Base-by-base conservation (phyloP, 1,140 invertebrate genomes). In the Sinella curviseta region DNA sequence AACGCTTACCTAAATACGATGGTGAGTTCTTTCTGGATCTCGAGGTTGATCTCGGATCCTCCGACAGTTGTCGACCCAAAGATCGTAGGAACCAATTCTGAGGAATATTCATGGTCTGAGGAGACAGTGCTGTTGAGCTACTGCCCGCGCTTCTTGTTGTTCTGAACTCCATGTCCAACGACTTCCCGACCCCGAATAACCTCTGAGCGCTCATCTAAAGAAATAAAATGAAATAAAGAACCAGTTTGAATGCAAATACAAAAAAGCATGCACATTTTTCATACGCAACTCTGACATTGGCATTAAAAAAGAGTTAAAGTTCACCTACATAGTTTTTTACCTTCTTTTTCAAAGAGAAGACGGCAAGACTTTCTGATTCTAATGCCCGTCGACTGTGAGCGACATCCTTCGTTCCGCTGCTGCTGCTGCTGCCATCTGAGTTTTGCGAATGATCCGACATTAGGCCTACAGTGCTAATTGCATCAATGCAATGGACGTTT, bases 21-120 rank as follows among this genome's bases (percentile, higher is more conserved):
- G 76, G 80, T 24, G 74, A 76, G 24, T 78, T 70, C 48, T 81
- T 81, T 33, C 81, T 33, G 28, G 74, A 48, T 48, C 78, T 26
- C 26, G 65, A 55, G 26, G 65, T 34, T n/a, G 76, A 75, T 26
- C 77, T 78, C n/a, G 67, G 26, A 77, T 82, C 81, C 30, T 82
- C 81, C 34, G 78, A 77, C 28, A 65, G 48, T 60, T 82, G 81
- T 60, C 81, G 74, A 36, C 75, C 76, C 17, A 82, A 65, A 14
- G 81, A 79, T 33, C 78, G 57, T 17, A 82, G 74, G 16, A 82
- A 65, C 78, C 78, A 82, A 16, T 79, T 39, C 54, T 82, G 76
- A 17, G 81, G 81, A 39, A 76, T 48, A 54, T 54, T 75, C 74
- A 75, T 75, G 16, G 36, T 39, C 30, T 67, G 31, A 36, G 35